A percentile compares a stretch with the other conserved stretches of the same genome.
These are phyloP conservation scores for Elgaria multicarinata DNA, from an alignment of 2,113 vertebrate species.

Conservation along the genomic window DNA sequence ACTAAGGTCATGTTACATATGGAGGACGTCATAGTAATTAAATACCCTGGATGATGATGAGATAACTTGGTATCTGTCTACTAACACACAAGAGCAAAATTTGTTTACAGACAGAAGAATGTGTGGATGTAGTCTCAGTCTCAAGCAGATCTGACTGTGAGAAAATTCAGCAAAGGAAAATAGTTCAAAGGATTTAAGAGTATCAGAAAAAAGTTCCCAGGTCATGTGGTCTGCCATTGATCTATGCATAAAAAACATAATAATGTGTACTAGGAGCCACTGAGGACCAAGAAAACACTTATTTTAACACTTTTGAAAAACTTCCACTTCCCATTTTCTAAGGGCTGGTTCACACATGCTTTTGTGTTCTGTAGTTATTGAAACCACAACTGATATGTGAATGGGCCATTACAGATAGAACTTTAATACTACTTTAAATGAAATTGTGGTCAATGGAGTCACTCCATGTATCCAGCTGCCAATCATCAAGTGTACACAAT, in stretches of 20 bases:
- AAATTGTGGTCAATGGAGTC: not conserved
- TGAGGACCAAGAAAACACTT: not conserved
- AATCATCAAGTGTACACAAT: not conserved
- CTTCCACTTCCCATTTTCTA: not conserved
- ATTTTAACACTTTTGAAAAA: not conserved
- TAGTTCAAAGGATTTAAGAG: not conserved
- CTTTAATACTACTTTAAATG: not conserved
- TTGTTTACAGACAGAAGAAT: not conserved
- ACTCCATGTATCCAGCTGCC: not conserved
- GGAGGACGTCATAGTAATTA: rapidly evolving
- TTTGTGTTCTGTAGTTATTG: not conserved
- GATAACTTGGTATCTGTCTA: not conserved
- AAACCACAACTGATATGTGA: not conserved
- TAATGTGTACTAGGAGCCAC: not conserved
- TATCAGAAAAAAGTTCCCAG: not conserved
- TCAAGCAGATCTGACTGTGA: not conserved
- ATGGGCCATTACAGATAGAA: not conserved
- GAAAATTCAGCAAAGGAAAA: not conserved
- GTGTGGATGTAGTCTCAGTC: not conserved
- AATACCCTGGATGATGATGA: rapidly evolving
- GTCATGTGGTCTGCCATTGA: not conserved
- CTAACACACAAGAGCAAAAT: constrained; percentile 1
- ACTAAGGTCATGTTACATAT: not conserved
- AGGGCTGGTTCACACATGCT: not conserved
- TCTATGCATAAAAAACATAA: not conserved